These are phyloP conservation scores for Pandemis heparana DNA, from an alignment of 2,888 invertebrate genomes.

Conservation along the genomic window DNA sequence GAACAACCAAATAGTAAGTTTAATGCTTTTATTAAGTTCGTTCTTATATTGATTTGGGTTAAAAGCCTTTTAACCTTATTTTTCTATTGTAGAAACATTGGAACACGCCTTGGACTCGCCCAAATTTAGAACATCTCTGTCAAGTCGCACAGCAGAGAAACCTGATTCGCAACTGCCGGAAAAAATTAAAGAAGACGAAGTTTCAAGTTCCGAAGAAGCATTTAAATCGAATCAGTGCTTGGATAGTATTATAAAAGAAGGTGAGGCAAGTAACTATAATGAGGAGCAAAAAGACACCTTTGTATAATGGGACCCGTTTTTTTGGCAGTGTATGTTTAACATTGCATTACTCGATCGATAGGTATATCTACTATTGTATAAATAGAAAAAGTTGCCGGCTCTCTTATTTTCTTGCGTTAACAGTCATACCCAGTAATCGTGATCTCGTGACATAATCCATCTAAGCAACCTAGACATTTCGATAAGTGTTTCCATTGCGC, in stretches of 20 bases:
- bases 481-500: neutral
- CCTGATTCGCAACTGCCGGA: constrained; percentile 70
- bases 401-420: neutral
- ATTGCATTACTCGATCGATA: no score
- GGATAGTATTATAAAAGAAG: constrained; percentile 47
- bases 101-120: constrained; percentile 43
- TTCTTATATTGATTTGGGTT: neutral
- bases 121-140: constrained; percentile 50
- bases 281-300: no score
- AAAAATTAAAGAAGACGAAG: constrained; percentile 89
- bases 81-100: constrained; percentile 46
- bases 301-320: no score
- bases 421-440: neutral
- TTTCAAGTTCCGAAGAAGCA: constrained; percentile 91
- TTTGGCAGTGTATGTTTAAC: no score
- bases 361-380: neutral
- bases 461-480: neutral
- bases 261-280: constrained; percentile 2
- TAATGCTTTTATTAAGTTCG: neutral
- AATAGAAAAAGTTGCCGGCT: neutral
- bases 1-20: constrained; percentile 59
- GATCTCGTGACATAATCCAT: neutral
- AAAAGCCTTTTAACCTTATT: neutral
- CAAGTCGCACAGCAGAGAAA: constrained; percentile 61
- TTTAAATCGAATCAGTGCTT: constrained; percentile 56